Conservation (phyloP, 2,113 vertebrate genomes). For the Propithecus coquereli region DNA sequence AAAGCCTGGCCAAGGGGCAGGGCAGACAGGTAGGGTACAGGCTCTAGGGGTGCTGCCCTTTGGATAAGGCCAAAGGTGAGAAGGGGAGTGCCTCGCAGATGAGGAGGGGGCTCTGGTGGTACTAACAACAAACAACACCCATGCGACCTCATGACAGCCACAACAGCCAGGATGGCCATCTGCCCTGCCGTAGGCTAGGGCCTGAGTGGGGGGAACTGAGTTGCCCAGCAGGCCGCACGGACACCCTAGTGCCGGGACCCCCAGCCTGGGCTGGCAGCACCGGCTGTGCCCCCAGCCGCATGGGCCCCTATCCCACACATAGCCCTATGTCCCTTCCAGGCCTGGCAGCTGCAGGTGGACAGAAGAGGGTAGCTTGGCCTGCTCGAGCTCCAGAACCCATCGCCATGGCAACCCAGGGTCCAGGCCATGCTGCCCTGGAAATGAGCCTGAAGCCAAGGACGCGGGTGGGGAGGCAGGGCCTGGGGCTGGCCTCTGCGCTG, state of each 20-base stretch:
- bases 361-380: not conserved
- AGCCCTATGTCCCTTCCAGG: not conserved
- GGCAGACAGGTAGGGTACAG: not conserved
- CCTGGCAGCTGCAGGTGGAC: not conserved
- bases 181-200: not conserved
- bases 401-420: conserved; percentile 51
- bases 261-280: not conserved
- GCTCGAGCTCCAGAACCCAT: not conserved
- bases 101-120: not conserved
- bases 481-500: not conserved
- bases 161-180: not conserved
- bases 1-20: not conserved
- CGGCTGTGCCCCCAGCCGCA: not conserved
- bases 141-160: accelerated
- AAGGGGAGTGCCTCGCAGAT: accelerated
- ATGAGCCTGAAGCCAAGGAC: not conserved
- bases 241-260: no score
- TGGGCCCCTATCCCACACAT: no score
- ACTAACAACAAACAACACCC: not conserved
- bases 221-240: accelerated
- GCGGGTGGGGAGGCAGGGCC: not conserved
- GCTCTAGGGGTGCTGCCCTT: not conserved
- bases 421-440: not conserved
- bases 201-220: not conserved
- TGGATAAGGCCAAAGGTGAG: not conserved